Evolutionary conservation across 2,113 vertebrate species (phyloP), one percentile per base, ranked within the genome.

Genomic region (Etheostoma cragini): DNA sequence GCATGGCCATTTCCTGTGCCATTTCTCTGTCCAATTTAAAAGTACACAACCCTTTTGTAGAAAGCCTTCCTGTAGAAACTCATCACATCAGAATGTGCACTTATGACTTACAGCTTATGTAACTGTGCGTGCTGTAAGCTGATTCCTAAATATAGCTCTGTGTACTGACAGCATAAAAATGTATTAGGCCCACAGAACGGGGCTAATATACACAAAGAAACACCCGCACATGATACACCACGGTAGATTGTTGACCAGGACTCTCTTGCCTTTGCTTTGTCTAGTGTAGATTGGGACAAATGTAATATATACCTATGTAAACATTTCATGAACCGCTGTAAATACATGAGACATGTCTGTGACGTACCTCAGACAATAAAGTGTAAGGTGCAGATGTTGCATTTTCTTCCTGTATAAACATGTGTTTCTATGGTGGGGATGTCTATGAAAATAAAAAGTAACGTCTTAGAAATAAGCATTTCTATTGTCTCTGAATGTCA

Each of bases 131-230:
- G 53, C 63, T 35, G 67, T 64, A 19, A 63, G 56, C 54, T 50
- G n/a, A 16, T 61, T 69, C 47, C 35, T 69, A 77, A 64, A 68
- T 65, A 49, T 24, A 33, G 60, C 42, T 71, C 24, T 26, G 26
- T 58, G 24, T 64, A 26, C 72, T 42, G 26, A 21, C 17, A 22
- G 35, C 6, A 70, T 70, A 56, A 52, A 63, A 50, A 30, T 0
- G 5, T 42, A 57, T 72, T 22, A 63, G 22, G 22, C 33, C 33
- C 10, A 22, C 17, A 71, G 42, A 46, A 33, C 11, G 22, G 21
- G 26, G 67, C 33, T 64, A 49, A 60, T 69, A 58, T 13, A 26
- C 5, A 52, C 16, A 53, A 22, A 47, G 16, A 45, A 16, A n/a
- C 33, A 16, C 19, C 30, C n/a, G 13, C 58, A 52, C 22, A 17